These are phyloP conservation scores for Zaprionus inermis DNA, from an alignment of 1,140 invertebrate species.

Conservation along the genomic window DNA sequence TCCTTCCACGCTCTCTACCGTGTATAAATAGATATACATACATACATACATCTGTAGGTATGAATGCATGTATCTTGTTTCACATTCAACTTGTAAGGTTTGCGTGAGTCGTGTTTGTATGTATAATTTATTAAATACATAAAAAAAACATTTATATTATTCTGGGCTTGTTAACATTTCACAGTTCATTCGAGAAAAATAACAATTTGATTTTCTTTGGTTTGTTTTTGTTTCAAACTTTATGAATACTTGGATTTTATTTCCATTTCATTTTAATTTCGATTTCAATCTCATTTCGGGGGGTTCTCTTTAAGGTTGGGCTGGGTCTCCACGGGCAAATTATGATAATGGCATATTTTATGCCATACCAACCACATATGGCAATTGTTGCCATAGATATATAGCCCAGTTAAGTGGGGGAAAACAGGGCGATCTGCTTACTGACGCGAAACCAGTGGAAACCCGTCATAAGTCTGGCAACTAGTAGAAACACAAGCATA, in stretches of 20 bases:
- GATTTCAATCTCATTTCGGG: not conserved
- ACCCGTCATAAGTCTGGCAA: not conserved
- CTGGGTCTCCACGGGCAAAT: not conserved
- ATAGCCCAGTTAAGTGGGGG: too few species aligned
- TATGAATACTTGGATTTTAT: not conserved
- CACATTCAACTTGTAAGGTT: slow-evolving; percentile 16
- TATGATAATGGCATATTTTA: not conserved
- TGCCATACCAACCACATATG: not conserved
- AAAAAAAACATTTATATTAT: slow-evolving; percentile 38
- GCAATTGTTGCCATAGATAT: not conserved
- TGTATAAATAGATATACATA: slow-evolving; percentile 21
- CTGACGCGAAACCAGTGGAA: not conserved
- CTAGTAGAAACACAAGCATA: not conserved
- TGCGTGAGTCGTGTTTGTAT: not conserved
- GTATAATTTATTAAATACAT: slow-evolving; percentile 33
- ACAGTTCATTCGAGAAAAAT: slow-evolving; percentile 68
- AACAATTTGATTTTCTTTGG: slow-evolving; percentile 42
- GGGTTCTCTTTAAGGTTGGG: not conserved
- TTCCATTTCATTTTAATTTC: not conserved
- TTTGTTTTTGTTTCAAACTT: not conserved
- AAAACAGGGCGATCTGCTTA: not conserved
- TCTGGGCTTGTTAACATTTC: slow-evolving; percentile 54
- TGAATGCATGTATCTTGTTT: slow-evolving; percentile 12
- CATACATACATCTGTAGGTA: not conserved
- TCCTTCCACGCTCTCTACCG: not conserved